Conservation (phyloP, 92 coral and sea anemone species). For the Phymanthus crucifer region DNA sequence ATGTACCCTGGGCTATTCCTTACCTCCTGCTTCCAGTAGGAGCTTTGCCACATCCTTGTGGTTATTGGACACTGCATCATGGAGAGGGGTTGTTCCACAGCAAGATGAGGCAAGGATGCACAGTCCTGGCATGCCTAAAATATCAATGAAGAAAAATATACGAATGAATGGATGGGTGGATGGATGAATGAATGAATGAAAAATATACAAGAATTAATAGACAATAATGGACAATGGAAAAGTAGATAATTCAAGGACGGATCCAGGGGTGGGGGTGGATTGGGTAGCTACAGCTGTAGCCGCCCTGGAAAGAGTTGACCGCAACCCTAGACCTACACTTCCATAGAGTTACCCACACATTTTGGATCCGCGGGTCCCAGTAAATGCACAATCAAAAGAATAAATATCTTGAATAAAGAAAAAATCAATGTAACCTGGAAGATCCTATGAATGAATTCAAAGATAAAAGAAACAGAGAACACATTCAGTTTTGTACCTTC, state of each 20-base stretch:
- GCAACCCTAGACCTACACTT: no score
- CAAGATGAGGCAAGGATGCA: constrained; percentile 69
- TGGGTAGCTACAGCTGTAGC: no score
- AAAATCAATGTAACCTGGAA: no score
- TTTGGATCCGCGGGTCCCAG: no score
- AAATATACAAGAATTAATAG: no score
- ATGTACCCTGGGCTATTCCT: neutral
- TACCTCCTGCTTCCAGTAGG: constrained; percentile 83
- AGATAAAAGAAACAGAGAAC: neutral
- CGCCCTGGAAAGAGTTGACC: no score
- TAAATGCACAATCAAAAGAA: no score
- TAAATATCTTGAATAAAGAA: no score
- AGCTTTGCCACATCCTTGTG: constrained; percentile 73
- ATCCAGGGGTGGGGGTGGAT: no score
- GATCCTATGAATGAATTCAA: neutral
- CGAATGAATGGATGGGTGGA: neutral
- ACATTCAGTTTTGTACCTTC: constrained; percentile 28
- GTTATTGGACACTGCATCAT: constrained; percentile 83
- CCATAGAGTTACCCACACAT: no score
- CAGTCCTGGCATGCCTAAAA: constrained; percentile 42
- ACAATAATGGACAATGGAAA: neutral
- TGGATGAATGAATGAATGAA: neutral
- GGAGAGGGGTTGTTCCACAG: constrained; percentile 90
- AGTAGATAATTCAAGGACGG: neutral
- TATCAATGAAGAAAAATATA: neutral